Conservation (phyloP, 2,797 vertebrate genomes). For the Sardinella longiceps region DNA sequence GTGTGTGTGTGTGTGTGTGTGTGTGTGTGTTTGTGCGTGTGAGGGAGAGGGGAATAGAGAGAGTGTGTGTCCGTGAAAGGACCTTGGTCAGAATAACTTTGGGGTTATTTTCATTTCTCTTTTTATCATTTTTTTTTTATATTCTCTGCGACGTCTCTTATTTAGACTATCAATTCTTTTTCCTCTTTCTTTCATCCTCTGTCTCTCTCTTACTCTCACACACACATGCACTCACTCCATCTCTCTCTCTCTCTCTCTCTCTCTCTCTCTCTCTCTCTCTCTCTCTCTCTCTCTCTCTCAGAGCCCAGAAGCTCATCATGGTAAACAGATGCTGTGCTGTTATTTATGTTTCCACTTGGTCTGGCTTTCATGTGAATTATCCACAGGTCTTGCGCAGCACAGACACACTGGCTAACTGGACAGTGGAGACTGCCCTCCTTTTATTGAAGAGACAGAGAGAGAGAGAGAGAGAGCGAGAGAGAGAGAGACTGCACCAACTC, state of each 20-base stretch:
- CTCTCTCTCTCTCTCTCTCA: slow-evolving; percentile 49
- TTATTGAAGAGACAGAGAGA: slow-evolving; percentile 48
- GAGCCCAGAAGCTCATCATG: slow-evolving; percentile 66
- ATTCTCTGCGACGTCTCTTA: slow-evolving; percentile 51
- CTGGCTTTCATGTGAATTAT: slow-evolving; percentile 79
- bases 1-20: slow-evolving; percentile 41
- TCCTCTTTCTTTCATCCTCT: neutral
- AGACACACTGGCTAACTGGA: slow-evolving; percentile 74
- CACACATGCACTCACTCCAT: neutral
- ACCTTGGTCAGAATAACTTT: slow-evolving; percentile 68
- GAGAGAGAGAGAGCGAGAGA: slow-evolving; percentile 15
- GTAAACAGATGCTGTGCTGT: slow-evolving; percentile 80
- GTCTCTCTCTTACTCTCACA: neutral
- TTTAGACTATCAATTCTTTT: slow-evolving; percentile 29
- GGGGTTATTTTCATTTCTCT: slow-evolving; percentile 58
- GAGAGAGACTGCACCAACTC: slow-evolving; percentile 30
- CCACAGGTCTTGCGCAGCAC: slow-evolving; percentile 75
- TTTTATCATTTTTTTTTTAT: slow-evolving; percentile 50
- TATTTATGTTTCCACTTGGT: slow-evolving; percentile 82
- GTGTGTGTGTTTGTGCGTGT: neutral
- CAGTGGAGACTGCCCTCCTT: slow-evolving; percentile 65
- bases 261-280: slow-evolving; percentile 43
- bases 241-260: slow-evolving; percentile 48
- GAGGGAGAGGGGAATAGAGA: neutral
- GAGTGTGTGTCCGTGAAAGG: slow-evolving; percentile 61